These are phyloP conservation scores for Arothron firmamentum DNA, from an alignment of 2,113 vertebrate species.

Conservation along the genomic window DNA sequence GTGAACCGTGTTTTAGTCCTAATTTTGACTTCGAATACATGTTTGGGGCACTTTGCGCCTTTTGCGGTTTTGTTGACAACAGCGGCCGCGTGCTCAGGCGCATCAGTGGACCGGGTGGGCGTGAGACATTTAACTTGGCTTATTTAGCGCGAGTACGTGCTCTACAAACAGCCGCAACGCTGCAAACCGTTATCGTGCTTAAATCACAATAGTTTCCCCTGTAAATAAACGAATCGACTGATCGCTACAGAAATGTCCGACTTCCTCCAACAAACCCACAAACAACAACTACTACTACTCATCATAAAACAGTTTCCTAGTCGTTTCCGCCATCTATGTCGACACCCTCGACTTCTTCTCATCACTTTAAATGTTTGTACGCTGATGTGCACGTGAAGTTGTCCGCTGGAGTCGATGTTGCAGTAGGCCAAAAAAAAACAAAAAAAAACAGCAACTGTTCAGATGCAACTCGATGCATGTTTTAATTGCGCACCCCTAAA, in stretches of 20 bases:
- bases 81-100: slow-evolving; percentile 58
- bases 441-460: slow-evolving; percentile 43
- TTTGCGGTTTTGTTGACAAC: slow-evolving; percentile 63
- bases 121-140: slow-evolving; percentile 63
- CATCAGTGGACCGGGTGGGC: slow-evolving; percentile 63
- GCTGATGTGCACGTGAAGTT: neutral
- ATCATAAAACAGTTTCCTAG: neutral
- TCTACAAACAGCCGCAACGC: no score
- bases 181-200: no score
- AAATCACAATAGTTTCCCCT: fast-evolving
- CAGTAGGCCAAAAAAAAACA: slow-evolving; percentile 22
- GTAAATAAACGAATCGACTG: no score
- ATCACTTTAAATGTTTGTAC: neutral
- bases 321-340: neutral
- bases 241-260: no score
- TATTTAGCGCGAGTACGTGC: slow-evolving; percentile 7
- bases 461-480: slow-evolving; percentile 54
- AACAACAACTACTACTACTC: slow-evolving; percentile 45
- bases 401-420: slow-evolving; percentile 2
- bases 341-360: slow-evolving; percentile 15
- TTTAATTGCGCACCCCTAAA: slow-evolving; percentile 31
- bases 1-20: no score
- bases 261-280: slow-evolving; percentile 1
- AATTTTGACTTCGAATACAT: no score
- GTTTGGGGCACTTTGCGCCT: neutral